Conservation (phyloP, 1,140 invertebrate species). For the Drosophila busckii region DNA sequence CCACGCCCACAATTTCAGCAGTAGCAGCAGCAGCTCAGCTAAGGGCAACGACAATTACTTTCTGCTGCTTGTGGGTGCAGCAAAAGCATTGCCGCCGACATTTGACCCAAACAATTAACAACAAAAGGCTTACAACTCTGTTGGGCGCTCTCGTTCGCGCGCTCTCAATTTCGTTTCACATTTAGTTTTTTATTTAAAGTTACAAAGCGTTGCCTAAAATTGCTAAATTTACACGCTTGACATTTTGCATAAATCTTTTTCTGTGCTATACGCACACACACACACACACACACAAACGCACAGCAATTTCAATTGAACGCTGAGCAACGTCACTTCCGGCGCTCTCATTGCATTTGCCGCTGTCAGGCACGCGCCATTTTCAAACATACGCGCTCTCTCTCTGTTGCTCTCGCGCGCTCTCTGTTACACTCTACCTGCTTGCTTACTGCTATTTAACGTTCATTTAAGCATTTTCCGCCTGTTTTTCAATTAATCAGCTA, state of each 20-base stretch:
- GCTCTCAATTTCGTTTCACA: too few relatives aligned
- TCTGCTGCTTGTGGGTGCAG: constrained; percentile 39
- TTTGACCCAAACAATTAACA: constrained; percentile 2
- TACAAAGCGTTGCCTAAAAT: too few relatives aligned
- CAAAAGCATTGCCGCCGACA: constrained; percentile 36
- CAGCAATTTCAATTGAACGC: constrained; percentile 12
- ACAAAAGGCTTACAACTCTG: not conserved
- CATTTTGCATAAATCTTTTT: too few relatives aligned
- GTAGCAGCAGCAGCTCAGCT: too few relatives aligned
- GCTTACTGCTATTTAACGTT: constrained; percentile 32
- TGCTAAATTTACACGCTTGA: too few relatives aligned
- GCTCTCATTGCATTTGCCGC: not conserved
- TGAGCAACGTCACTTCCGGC: constrained; percentile 49
- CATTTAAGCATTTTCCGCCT: constrained; percentile 35
- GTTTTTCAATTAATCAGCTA: constrained; percentile 57
- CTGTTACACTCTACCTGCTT: constrained; percentile 10
- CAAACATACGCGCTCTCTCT: not conserved
- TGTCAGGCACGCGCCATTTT: constrained; percentile 23
- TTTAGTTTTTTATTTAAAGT: too few relatives aligned
- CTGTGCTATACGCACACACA: too few relatives aligned
- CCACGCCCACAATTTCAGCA: constrained; percentile 1
- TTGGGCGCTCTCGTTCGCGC: too few relatives aligned
- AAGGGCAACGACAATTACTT: not conserved
- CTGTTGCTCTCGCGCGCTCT: not conserved
- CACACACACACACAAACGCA: too few relatives aligned